Evolutionary conservation across 1,140 invertebrate genomes (phyloP).

Genomic region (Nephila pilipes): DNA sequence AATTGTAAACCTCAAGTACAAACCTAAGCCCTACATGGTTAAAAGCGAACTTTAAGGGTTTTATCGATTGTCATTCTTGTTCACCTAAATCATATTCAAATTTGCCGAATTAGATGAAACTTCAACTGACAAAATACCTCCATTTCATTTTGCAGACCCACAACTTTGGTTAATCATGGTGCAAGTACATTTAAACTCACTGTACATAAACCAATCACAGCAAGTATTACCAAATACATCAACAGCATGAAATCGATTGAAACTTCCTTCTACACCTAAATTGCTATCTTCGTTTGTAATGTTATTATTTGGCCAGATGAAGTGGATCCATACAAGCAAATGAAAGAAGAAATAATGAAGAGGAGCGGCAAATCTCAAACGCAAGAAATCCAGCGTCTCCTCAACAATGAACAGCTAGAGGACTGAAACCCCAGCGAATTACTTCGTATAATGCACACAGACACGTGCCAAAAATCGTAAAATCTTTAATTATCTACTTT

Average conservation of each 20-base stretch:
- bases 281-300: background rate
- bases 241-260: too few relatives aligned
- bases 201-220: background rate
- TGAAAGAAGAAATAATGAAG: background rate
- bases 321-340: too few relatives aligned
- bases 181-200: background rate
- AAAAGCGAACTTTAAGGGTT: too few relatives aligned
- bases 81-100: too few relatives aligned
- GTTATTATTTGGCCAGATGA: background rate
- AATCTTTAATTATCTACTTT: background rate
- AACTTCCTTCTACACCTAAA: background rate
- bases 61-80: too few relatives aligned
- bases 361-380: background rate
- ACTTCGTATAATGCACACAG: background rate
- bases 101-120: background rate
- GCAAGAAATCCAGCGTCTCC: background rate
- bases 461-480: background rate
- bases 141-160: background rate
- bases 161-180: background rate
- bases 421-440: background rate
- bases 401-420: background rate
- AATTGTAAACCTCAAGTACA: too few relatives aligned
- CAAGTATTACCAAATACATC: background rate
- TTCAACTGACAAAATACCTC: background rate
- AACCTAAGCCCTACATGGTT: too few relatives aligned